Conservation (phyloP, 2,797 vertebrate species). For the Ctenosaura bakeri region DNA sequence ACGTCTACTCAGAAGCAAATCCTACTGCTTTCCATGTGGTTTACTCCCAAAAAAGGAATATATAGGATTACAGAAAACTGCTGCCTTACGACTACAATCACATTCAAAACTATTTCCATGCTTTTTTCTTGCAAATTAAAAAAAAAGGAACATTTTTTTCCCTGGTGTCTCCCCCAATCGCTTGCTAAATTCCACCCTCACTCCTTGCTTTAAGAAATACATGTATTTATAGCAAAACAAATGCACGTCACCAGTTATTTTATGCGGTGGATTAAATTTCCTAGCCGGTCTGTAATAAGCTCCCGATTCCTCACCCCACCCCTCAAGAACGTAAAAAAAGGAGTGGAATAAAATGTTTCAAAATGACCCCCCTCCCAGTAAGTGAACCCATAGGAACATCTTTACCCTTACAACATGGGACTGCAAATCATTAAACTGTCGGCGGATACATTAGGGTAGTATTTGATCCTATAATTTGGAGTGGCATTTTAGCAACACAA, state of each 20-base stretch:
- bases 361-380: slow-evolving; percentile 71
- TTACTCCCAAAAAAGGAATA: not conserved
- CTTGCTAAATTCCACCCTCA: slow-evolving; percentile 47
- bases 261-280: slow-evolving; percentile 71
- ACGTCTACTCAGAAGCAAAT: not conserved
- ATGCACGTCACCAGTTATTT: slow-evolving; percentile 76
- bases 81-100: not conserved
- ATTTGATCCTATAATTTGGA: slow-evolving; percentile 84
- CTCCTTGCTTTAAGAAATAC: slow-evolving; percentile 44
- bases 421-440: slow-evolving; percentile 86
- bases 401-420: slow-evolving; percentile 76
- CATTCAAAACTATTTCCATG: slow-evolving; percentile 52
- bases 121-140: slow-evolving; percentile 50
- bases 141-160: slow-evolving; percentile 36
- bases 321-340: slow-evolving; percentile 47
- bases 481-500: slow-evolving; percentile 79
- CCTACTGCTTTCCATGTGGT: not conserved
- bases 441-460: slow-evolving; percentile 79
- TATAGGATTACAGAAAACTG: not conserved
- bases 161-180: slow-evolving; percentile 52
- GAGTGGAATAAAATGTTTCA: slow-evolving; percentile 68
- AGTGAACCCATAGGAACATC: slow-evolving; percentile 79
- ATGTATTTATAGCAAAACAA: slow-evolving; percentile 67
- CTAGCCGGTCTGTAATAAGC: slow-evolving; percentile 76
- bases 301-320: slow-evolving; percentile 22